Conservation (phyloP, 37 sponge, comb jelly and placozoan genomes). For the Eunapius fragilis region DNA sequence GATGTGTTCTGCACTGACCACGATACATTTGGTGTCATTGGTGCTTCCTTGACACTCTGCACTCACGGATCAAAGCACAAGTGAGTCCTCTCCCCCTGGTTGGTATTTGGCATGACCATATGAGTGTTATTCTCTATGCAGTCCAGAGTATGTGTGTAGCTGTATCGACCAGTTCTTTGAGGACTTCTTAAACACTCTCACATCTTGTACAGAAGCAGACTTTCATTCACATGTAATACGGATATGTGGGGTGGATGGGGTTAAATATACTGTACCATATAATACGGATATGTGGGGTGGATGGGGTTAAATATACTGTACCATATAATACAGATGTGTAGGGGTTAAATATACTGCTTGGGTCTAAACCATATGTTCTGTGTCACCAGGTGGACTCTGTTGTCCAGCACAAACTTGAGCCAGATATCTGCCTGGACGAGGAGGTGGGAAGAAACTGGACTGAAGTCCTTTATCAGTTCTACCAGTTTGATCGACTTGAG, state of each 20-base stretch:
- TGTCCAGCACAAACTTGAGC: conserved; percentile 48
- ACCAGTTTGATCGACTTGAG: conserved; percentile 55
- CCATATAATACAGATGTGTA: not conserved
- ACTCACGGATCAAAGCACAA: conserved; percentile 78
- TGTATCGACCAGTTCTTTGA: conserved; percentile 48
- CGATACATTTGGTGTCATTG: conserved; percentile 67
- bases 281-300: not conserved
- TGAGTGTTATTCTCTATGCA: not conserved
- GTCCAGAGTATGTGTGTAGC: conserved; percentile 25
- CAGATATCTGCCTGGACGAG: conserved; percentile 65
- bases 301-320: not conserved
- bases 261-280: not conserved
- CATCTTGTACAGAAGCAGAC: not conserved
- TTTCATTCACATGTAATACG: conserved; percentile 41
- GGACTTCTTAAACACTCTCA: conserved; percentile 21
- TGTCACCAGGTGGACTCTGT: conserved; percentile 54
- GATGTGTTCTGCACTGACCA: conserved; percentile 36
- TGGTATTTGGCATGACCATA: not conserved
- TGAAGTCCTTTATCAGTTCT: conserved; percentile 37
- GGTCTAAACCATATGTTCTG: not conserved
- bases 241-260: not conserved
- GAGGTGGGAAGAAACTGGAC: conserved; percentile 69
- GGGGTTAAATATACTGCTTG: not conserved
- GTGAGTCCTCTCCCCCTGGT: conserved; percentile 13
- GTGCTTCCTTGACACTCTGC: conserved; percentile 68